These are phyloP conservation scores for Philopedon plagiatum DNA, from an alignment of 2,888 invertebrate genomes.

Conservation along the genomic window DNA sequence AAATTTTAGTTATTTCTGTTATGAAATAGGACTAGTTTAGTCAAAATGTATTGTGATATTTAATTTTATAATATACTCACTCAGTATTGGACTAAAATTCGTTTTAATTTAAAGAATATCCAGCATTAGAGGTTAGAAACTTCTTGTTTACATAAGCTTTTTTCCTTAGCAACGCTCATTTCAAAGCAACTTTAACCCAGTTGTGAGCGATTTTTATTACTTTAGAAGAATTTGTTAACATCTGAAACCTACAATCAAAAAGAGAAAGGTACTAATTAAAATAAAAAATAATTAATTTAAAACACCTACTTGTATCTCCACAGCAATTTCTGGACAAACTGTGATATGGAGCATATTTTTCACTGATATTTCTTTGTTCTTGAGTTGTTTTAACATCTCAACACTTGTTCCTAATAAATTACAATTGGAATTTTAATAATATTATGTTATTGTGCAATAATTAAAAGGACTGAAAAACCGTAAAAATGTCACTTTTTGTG, in stretches of 20 bases:
- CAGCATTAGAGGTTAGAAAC: slow-evolving; percentile 27
- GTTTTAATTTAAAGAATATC: background rate
- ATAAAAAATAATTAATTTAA: background rate
- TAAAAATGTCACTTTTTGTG: slow-evolving; percentile 17
- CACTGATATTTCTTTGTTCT: slow-evolving; percentile 17
- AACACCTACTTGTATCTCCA: background rate
- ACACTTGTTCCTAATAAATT: slow-evolving; percentile 17
- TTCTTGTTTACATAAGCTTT: slow-evolving; percentile 26
- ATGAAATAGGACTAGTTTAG: slow-evolving; percentile 1
- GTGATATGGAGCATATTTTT: background rate
- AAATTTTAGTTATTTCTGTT: background rate
- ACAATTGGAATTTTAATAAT: slow-evolving; percentile 1
- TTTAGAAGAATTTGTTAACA: background rate
- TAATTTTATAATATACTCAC: slow-evolving; percentile 20
- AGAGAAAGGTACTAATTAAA: slow-evolving; percentile 5
- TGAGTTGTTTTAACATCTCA: slow-evolving; percentile 19
- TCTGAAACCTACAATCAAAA: background rate
- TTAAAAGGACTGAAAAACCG: slow-evolving; percentile 22
- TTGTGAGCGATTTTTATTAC: background rate
- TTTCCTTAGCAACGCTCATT: slow-evolving; percentile 24
- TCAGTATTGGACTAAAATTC: slow-evolving; percentile 1
- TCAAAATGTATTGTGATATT: slow-evolving; percentile 28
- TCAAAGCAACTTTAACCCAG: background rate
- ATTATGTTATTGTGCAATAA: slow-evolving; percentile 21
- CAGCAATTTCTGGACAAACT: background rate